Evolutionary conservation across 2,888 invertebrate genomes (phyloP).

Genomic region (Oeneis ivallda): DNA sequence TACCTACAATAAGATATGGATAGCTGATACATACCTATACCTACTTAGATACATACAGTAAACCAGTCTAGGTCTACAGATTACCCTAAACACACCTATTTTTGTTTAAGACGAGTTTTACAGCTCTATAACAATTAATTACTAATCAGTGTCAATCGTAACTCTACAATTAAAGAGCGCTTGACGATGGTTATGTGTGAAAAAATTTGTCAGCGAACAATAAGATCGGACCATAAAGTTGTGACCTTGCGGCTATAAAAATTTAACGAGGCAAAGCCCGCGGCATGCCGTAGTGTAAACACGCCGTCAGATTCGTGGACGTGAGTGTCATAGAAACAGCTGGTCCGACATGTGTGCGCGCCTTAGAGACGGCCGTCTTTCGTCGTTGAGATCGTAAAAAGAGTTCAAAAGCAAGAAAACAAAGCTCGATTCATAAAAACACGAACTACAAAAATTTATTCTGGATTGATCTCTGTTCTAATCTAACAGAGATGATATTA

Average conservation of each 20-base stretch:
- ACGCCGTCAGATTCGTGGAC: conserved; percentile 69
- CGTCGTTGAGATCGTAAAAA: conserved; percentile 41
- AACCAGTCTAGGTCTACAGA: too few relatives aligned
- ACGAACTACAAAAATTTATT: conserved; percentile 13
- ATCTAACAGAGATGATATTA: too few relatives aligned
- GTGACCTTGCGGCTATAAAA: conserved; percentile 82
- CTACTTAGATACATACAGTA: too few relatives aligned
- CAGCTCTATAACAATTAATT: conserved; percentile 72
- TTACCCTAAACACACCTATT: conserved; percentile 52
- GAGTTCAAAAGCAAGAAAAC: conserved; percentile 47
- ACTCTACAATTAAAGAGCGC: conserved; percentile 65
- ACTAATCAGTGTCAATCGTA: conserved; percentile 76
- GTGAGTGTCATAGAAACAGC: conserved; percentile 79
- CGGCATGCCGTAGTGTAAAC: conserved; percentile 64
- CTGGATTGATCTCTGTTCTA: conserved; percentile 2
- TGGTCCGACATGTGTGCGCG: conserved; percentile 61
- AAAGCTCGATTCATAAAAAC: conserved; percentile 23
- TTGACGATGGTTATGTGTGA: conserved; percentile 64
- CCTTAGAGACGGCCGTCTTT: conserved; percentile 28
- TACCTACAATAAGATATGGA: too few relatives aligned
- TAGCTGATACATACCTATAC: too few relatives aligned
- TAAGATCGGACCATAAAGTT: conserved; percentile 81
- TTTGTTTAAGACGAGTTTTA: conserved; percentile 62
- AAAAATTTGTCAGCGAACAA: conserved; percentile 75
- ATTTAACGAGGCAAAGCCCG: conserved; percentile 78